Percentiles rank a stretch among this genome's conserved stretches.
Conservation (phyloP, 1,140 invertebrate genomes). For the Anagrus nilaparvatae region DNA sequence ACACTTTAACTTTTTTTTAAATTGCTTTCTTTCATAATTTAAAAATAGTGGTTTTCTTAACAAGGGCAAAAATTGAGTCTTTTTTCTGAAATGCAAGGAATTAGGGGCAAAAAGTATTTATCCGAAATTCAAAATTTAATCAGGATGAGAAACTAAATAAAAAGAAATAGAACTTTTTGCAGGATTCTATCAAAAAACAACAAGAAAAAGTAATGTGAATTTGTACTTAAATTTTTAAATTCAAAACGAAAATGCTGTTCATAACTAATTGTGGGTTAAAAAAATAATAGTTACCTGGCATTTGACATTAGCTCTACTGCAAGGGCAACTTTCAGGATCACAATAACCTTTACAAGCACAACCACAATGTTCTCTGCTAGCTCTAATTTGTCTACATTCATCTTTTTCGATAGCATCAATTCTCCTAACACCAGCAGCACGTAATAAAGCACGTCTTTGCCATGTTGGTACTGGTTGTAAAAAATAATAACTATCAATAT, state of each 20-base stretch:
- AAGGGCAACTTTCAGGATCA: slow-evolving; percentile 90
- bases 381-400: slow-evolving; percentile 84
- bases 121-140: too few relatives aligned
- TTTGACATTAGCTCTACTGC: slow-evolving; percentile 89
- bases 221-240: too few relatives aligned
- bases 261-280: neutral
- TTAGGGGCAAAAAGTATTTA: too few relatives aligned
- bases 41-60: too few relatives aligned
- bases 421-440: slow-evolving; percentile 83
- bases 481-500: slow-evolving; percentile 89
- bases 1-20: too few relatives aligned
- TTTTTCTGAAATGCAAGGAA: too few relatives aligned
- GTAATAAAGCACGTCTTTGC: slow-evolving; percentile 74
- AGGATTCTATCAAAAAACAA: too few relatives aligned
- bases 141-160: too few relatives aligned
- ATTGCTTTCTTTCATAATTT: too few relatives aligned
- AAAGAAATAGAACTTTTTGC: too few relatives aligned
- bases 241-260: neutral
- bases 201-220: too few relatives aligned
- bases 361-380: slow-evolving; percentile 88
- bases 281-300: slow-evolving; percentile 73
- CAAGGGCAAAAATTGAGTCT: too few relatives aligned
- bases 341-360: slow-evolving; percentile 91
- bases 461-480: slow-evolving; percentile 85
- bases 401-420: slow-evolving; percentile 92